Evolutionary conservation across 2,888 invertebrate species (phyloP), one percentile per base, ranked within the genome.

Genomic region (Oligia fasciuncula): DNA sequence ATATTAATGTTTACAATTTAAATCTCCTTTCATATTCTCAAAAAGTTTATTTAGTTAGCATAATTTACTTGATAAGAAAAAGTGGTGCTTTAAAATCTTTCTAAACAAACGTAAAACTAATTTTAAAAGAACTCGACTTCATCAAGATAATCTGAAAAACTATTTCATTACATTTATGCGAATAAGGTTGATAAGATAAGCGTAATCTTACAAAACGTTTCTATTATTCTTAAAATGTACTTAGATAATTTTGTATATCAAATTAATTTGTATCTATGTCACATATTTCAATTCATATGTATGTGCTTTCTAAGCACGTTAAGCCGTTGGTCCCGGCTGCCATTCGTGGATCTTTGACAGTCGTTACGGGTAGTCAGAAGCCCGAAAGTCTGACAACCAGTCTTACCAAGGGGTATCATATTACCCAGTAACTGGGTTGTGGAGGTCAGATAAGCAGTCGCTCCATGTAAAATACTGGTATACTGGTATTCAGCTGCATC

Each of bases 51-150:
- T 76, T 67, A 67, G 29, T 63, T 49, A 74, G 14, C 46, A 69
- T 49, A 46, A 74, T 80, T 74, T 46, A 67, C 13, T 23, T n/a
- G 62, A 67, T 76, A 76, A 81, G 46, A 62, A 76, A 57, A 71
- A 62, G n/a, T 17, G 9, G 43, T 81, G 14, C 54, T 81, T 51
- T 54, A 63, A 80, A 65, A 63, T 66, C 14, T 60, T 66, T 57
- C 14, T 70, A 65, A 60, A 62, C 29, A 62, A 67, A 71, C 40
- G 11, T 54, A 19, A 60, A 81, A 62, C 35, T 29, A 67, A 57
- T 74, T 74, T 63, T 43, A 19, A 40, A 67, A 57, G 17, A 11
- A 60, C 40, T 67, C 29, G 43, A 75, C 29, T 54, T 17, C 11
- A 63, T 81, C 11, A 76, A 62, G 54, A 76, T 68, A 51, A 54